Evolutionary conservation across 2,113 vertebrate species (phyloP).

Genomic region (Callipepla squamata): DNA sequence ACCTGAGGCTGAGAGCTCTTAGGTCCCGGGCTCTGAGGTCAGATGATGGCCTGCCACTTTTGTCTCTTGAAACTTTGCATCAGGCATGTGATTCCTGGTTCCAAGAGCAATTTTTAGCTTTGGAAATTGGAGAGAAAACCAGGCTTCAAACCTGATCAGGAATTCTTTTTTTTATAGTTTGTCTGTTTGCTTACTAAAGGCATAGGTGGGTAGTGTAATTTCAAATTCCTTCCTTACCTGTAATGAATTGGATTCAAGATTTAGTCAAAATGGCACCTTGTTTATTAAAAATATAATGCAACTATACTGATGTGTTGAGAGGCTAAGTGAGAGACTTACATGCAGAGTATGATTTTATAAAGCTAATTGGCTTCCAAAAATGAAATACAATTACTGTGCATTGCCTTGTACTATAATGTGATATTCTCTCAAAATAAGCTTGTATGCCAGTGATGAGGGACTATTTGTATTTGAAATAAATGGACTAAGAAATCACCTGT

Average conservation of each 20-base stretch:
- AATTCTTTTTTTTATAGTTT: background rate
- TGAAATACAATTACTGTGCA: background rate
- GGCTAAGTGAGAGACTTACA: accelerated
- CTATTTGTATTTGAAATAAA: background rate
- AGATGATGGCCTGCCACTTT: accelerated
- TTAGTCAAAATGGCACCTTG: accelerated
- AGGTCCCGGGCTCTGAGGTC: background rate
- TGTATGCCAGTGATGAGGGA: accelerated
- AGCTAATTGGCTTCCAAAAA: background rate
- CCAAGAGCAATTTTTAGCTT: accelerated
- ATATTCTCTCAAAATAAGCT: background rate
- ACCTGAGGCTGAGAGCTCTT: too few species aligned
- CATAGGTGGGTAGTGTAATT: accelerated
- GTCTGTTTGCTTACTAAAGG: accelerated
- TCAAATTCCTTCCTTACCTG: too few species aligned
- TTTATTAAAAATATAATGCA: accelerated
- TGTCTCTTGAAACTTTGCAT: too few species aligned
- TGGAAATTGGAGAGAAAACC: background rate
- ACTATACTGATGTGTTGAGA: background rate
- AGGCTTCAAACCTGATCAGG: background rate
- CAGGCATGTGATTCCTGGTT: accelerated
- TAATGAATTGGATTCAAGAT: accelerated
- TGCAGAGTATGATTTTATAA: background rate
- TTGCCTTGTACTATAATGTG: background rate
- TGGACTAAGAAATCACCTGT: background rate